Evolutionary conservation across 1,140 invertebrate species (phyloP).

Genomic region (Aphis gossypii): DNA sequence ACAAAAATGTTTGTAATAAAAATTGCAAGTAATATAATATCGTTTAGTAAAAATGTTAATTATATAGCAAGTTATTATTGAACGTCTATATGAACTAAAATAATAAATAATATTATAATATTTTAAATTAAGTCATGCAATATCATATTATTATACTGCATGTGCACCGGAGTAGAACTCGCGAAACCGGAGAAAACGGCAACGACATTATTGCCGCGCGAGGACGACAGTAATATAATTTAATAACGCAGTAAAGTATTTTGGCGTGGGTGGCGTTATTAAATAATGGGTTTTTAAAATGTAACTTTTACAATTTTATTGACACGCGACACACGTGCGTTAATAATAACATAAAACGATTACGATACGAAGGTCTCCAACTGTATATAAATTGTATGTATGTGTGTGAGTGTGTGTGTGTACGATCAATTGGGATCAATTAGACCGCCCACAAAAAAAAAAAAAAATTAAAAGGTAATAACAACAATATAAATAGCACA

Average conservation of each 20-base stretch:
- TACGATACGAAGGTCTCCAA: neutral
- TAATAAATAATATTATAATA: neutral
- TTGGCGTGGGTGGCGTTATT: constrained; percentile 21
- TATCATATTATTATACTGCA: too few species aligned
- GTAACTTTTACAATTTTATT: constrained; percentile 39
- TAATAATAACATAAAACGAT: constrained; percentile 32
- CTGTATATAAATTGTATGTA: neutral
- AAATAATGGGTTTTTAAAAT: constrained; percentile 46
- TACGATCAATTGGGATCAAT: constrained; percentile 33
- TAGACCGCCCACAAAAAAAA: constrained; percentile 24
- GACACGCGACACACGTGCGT: neutral
- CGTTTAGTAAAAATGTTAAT: neutral
- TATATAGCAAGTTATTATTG: neutral
- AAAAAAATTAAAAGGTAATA: neutral
- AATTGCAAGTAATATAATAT: too few species aligned
- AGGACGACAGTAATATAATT: neutral
- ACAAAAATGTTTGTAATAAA: too few species aligned
- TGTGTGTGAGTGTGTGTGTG: neutral
- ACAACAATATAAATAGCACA: neutral
- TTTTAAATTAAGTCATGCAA: neutral
- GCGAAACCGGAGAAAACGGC: neutral
- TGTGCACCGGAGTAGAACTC: neutral
- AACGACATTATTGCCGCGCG: neutral
- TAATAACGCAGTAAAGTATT: neutral
- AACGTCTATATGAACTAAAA: neutral